These are phyloP conservation scores for Poecilia velifera DNA, from an alignment of 2,797 vertebrate genomes.

Conservation along the genomic window DNA sequence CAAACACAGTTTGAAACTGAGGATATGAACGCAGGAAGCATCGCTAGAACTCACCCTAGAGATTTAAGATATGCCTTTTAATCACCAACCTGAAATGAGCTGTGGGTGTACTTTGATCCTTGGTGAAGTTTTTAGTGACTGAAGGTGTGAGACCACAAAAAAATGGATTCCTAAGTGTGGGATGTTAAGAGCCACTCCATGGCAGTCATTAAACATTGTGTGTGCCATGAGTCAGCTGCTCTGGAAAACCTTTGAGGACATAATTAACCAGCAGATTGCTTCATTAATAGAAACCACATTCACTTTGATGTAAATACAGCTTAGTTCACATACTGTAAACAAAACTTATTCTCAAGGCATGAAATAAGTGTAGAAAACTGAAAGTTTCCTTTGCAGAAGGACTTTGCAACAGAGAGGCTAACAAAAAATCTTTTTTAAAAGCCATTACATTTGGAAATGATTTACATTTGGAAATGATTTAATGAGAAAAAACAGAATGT, in stretches of 20 bases:
- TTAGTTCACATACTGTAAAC: background rate
- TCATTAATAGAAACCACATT: conserved; percentile 4
- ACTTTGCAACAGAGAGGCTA: background rate
- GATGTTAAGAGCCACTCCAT: conserved; percentile 39
- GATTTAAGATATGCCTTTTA: conserved; percentile 37
- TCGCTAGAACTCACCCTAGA: conserved; percentile 31
- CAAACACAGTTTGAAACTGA: conserved; percentile 16
- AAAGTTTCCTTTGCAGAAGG: background rate
- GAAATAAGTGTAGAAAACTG: background rate
- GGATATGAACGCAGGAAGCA: conserved; percentile 17
- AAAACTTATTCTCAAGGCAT: background rate
- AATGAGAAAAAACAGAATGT: background rate
- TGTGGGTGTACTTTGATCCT: conserved; percentile 16
- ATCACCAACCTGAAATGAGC: conserved; percentile 31
- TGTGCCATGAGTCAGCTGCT: conserved; percentile 11
- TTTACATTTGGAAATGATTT: background rate
- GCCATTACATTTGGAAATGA: background rate
- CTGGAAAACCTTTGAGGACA: background rate
- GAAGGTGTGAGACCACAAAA: conserved; percentile 26
- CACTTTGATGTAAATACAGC: background rate
- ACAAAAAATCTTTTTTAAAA: background rate
- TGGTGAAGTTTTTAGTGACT: conserved; percentile 11
- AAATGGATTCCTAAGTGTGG: conserved; percentile 29
- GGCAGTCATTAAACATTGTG: conserved; percentile 15
- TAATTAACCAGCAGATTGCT: background rate